phyloP scores from a whole-genome alignment of 2,797 vertebrate genomes.

The Sebastes iracundus region DNA sequence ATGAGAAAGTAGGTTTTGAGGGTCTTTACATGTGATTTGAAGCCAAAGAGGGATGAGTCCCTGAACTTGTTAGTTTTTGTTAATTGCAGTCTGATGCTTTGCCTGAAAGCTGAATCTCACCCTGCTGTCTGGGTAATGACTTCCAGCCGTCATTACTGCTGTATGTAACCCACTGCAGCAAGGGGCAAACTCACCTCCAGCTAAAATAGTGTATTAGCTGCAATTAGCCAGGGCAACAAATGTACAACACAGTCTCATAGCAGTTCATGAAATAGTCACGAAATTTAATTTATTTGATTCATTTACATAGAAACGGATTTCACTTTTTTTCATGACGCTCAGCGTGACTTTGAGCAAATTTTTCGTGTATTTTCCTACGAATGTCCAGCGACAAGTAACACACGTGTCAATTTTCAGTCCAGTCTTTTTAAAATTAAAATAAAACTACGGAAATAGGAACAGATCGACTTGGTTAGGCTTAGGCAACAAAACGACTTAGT shows the following conservation, averaged over 20 bases:
- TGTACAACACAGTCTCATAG: not conserved
- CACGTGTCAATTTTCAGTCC: no score
- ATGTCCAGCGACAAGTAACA: no score
- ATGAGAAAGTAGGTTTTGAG: not conserved
- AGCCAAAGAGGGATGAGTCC: not conserved
- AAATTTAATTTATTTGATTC: no score
- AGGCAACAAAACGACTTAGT: no score
- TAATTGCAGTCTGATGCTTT: not conserved
- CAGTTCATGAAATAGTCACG: no score
- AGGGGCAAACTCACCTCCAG: constrained; percentile 6
- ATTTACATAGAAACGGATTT: no score
- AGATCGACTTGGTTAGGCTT: no score
- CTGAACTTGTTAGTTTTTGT: not conserved
- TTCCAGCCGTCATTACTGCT: not conserved
- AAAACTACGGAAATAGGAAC: no score
- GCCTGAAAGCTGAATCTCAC: not conserved
- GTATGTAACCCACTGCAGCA: not conserved
- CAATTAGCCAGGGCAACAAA: not conserved
- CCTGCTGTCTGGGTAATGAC: constrained; percentile 1
- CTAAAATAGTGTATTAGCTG: not conserved
- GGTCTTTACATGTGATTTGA: not conserved
- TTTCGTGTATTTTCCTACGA: no score
- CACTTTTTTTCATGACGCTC: no score
- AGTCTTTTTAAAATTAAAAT: no score
- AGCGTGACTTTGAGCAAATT: no score